Percentiles rank a stretch among this genome's conserved stretches.
These are phyloP conservation scores for Melipona quadrifasciata DNA, from an alignment of 1,140 invertebrate genomes.

Conservation along the genomic window DNA sequence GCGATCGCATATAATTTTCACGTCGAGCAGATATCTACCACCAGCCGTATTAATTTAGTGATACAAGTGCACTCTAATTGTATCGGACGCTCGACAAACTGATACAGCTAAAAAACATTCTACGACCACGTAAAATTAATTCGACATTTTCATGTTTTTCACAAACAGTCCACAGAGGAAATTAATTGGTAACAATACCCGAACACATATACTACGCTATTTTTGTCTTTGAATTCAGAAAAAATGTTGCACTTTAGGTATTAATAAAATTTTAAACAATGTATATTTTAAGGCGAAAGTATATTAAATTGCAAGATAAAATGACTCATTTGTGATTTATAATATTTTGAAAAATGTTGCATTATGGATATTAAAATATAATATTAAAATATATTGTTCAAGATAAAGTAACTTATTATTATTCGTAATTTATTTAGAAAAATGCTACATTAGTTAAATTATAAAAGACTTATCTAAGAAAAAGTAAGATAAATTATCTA, in stretches of 20 bases:
- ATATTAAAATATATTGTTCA: too few species aligned
- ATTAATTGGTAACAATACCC: not conserved
- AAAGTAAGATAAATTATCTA: too few species aligned
- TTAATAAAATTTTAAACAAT: not conserved
- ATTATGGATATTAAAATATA: too few species aligned
- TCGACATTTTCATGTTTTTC: not conserved
- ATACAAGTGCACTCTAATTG: constrained; percentile 10
- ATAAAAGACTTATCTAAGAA: too few species aligned
- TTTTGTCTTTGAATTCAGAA: not conserved
- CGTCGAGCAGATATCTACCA: not conserved
- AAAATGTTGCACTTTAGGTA: not conserved
- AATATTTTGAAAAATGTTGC: too few species aligned
- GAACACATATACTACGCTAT: not conserved
- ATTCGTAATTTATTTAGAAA: too few species aligned
- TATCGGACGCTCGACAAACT: not conserved
- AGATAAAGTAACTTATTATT: too few species aligned
- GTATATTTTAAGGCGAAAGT: not conserved
- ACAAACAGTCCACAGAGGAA: not conserved
- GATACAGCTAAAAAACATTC: not conserved
- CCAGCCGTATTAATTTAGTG: constrained; percentile 7
- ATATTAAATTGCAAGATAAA: not conserved
- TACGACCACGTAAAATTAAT: not conserved
- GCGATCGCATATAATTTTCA: constrained; percentile 4
- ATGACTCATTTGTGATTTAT: not conserved
- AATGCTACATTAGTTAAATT: too few species aligned